Conservation (phyloP, 2,888 invertebrate species). For the Dryomyza anilis region DNA sequence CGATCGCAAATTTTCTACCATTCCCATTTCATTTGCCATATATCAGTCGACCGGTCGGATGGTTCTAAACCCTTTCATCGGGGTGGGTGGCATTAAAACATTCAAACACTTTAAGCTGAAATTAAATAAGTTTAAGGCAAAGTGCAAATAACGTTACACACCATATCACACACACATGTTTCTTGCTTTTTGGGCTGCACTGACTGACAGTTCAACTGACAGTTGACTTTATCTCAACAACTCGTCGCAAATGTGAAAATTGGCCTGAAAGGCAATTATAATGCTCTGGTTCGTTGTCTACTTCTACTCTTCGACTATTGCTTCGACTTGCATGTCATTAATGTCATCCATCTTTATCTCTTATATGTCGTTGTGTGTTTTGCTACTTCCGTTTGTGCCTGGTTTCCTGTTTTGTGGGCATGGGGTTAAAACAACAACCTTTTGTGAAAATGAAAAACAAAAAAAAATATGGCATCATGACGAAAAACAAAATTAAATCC, state of each 20-base stretch:
- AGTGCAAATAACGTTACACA: constrained; percentile 5
- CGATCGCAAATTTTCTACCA: background rate
- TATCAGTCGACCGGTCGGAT: background rate
- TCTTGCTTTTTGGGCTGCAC: background rate
- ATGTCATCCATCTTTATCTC: constrained; percentile 35
- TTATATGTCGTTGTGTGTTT: background rate
- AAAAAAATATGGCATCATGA: too few species aligned
- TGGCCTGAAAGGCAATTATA: constrained; percentile 20
- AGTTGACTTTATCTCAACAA: constrained; percentile 15
- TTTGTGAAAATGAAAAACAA: background rate
- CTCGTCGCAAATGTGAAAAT: constrained; percentile 7
- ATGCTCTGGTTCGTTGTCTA: background rate
- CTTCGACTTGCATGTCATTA: constrained; percentile 38
- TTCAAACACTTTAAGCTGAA: constrained; percentile 18
- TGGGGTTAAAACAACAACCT: constrained; percentile 11
- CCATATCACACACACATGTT: background rate
- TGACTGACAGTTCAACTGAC: constrained; percentile 16
- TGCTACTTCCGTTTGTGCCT: too few species aligned
- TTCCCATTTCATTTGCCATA: background rate
- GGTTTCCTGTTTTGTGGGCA: too few species aligned
- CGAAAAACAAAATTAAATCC: constrained; percentile 25
- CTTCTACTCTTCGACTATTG: too few species aligned
- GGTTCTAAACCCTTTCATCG: background rate
- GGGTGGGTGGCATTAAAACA: background rate
- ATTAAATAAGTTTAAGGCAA: constrained; percentile 22